A percentile compares a stretch with the other conserved stretches of the same genome.
Conservation (phyloP, 2,113 vertebrate genomes). For the Gopherus evgoodei region DNA sequence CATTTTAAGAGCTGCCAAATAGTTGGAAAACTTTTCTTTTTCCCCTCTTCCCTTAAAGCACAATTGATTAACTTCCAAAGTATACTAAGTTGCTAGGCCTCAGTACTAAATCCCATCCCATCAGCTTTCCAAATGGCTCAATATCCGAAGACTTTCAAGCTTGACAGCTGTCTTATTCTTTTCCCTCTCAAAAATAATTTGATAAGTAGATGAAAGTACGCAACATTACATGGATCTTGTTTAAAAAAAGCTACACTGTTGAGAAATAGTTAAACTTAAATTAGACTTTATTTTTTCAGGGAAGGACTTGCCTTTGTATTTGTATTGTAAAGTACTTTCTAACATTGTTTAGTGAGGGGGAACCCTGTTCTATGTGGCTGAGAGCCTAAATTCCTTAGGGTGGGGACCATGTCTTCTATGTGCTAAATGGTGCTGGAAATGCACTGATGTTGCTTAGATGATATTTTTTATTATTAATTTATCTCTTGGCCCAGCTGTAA, state of each 20-base stretch:
- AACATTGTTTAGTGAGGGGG: neutral
- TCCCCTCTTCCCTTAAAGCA: neutral
- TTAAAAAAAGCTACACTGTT: neutral
- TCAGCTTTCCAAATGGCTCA: slow-evolving; percentile 11
- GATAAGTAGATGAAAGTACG: neutral
- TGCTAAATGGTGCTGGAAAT: neutral
- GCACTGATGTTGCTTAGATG: neutral
- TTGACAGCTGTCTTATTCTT: neutral
- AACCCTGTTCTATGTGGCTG: neutral
- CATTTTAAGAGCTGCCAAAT: neutral
- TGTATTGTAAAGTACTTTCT: neutral
- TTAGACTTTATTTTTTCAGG: neutral
- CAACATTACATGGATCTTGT: rapidly evolving
- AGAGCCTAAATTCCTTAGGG: neutral
- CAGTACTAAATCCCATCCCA: neutral
- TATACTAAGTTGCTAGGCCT: neutral
- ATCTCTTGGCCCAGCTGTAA: neutral
- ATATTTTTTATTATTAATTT: neutral
- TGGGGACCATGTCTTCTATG: neutral
- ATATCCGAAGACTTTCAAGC: slow-evolving; percentile 7
- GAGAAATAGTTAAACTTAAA: neutral
- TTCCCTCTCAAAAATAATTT: neutral
- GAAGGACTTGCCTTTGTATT: neutral
- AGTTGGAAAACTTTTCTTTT: rapidly evolving
- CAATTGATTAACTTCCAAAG: neutral